Percentiles rank a stretch among this genome's conserved stretches.
These are phyloP conservation scores for Cotesia congregata DNA, from an alignment of 2,888 invertebrate species.

Conservation along the genomic window DNA sequence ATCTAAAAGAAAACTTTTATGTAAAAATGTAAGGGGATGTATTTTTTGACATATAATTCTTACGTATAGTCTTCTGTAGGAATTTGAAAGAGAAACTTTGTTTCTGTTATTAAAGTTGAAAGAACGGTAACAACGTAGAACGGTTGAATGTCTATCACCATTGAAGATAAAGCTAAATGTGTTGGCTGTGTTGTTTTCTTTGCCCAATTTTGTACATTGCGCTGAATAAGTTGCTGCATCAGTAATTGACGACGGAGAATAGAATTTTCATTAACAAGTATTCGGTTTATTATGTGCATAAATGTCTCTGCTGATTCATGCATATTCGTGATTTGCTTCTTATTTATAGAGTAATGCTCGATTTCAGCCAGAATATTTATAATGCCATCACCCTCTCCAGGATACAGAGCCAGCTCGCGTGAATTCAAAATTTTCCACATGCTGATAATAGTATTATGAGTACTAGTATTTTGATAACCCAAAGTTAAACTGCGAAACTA, in stretches of 20 bases:
- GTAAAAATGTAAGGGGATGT: not conserved
- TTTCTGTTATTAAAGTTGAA: conserved; percentile 49
- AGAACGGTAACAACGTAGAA: conserved; percentile 56
- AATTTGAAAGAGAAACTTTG: conserved; percentile 62
- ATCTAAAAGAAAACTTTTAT: conserved; percentile 56
- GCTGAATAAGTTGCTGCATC: conserved; percentile 66
- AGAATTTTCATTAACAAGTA: conserved; percentile 78
- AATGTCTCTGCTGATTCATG: conserved; percentile 73
- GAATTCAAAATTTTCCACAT: conserved; percentile 74
- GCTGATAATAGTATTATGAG: conserved; percentile 71
- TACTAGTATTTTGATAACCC: conserved; percentile 77
- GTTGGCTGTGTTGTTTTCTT: conserved; percentile 50
- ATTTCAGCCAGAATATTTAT: conserved; percentile 75
- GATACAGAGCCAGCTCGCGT: conserved; percentile 71
- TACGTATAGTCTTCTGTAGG: conserved; percentile 50
- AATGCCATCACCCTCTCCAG: conserved; percentile 79
- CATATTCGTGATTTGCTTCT: conserved; percentile 70
- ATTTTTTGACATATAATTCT: not conserved
- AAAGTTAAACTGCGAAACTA: conserved; percentile 74
- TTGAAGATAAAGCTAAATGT: conserved; percentile 63
- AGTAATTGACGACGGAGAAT: conserved; percentile 76
- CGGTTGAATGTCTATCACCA: conserved; percentile 65
- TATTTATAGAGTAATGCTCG: conserved; percentile 72
- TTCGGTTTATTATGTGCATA: conserved; percentile 76
- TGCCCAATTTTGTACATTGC: conserved; percentile 68